Evolutionary conservation across 2,888 invertebrate species (phyloP).

Genomic region (Leucania comma): DNA sequence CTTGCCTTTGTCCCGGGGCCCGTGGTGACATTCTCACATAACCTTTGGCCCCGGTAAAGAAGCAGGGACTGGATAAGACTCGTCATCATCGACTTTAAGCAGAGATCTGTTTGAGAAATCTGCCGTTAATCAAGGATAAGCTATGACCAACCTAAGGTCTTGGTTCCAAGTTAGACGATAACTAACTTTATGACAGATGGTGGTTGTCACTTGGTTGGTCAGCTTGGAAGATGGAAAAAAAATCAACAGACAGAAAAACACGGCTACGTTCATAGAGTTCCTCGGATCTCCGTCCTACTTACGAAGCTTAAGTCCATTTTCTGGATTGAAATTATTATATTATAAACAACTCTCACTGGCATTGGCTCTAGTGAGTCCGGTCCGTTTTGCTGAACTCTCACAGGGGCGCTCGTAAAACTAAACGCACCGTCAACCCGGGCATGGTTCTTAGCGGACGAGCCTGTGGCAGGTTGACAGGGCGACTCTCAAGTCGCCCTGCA

Average conservation of each 20-base stretch:
- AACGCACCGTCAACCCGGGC: too few relatives aligned
- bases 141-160: neutral
- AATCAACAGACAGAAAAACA: neutral
- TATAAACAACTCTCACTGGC: neutral
- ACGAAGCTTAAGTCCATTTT: neutral
- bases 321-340: neutral
- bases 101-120: constrained; percentile 1
- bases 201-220: neutral
- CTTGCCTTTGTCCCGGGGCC: too few relatives aligned
- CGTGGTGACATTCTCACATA: too few relatives aligned
- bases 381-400: too few relatives aligned
- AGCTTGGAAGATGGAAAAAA: neutral
- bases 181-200: neutral
- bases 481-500: too few relatives aligned
- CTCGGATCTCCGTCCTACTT: neutral
- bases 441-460: too few relatives aligned
- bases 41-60: too few relatives aligned
- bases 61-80: neutral
- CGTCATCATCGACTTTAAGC: too few relatives aligned
- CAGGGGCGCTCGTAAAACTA: too few relatives aligned
- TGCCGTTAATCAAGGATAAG: neutral
- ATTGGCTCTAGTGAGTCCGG: too few relatives aligned
- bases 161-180: neutral
- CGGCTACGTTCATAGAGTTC: too few relatives aligned
- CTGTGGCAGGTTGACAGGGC: too few relatives aligned